Base-by-base conservation (phyloP, 2,888 invertebrate species). In the Villa cingulata region DNA sequence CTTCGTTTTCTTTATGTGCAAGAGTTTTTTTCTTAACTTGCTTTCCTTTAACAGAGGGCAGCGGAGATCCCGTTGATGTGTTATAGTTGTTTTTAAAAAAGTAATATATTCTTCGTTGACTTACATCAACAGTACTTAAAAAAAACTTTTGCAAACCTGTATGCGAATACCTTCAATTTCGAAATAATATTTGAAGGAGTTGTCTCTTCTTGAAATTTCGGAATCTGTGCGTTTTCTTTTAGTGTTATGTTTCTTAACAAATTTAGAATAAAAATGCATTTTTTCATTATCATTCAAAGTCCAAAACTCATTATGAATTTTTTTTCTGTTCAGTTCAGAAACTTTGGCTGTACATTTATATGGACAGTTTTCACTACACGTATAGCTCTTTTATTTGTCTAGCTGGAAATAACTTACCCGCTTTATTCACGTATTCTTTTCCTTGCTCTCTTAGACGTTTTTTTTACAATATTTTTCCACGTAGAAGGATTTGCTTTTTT, bases 41-140 rank as follows among this genome's bases (percentile, higher is more conserved):
- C 46, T 47, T 50, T 27, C 47, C 47, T 36, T 37, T 37, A 7
- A 5, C 4, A 9, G 37, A 37, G 3, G 37, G 16, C 14, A 37
- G 4, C 3, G 37, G 29, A 29, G 14, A 15, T 14, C 37, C 40
- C 14, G 15, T 41, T 32, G 17, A 19, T 16, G 12, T 27, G n/a
- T 43, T 38, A 20, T 41, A 42, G 18, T 41, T 32, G 6, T 34
- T 40, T 43, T 44, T 41, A 18, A 48, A 51, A 32, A 46, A 51
- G 43, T 49, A 43, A 44, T 46, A 46, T 29, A 51, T 37, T 44
- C 46, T 40, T 18, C 43, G 42, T 42, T 46, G 29, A 32, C 43
- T 46, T 16, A 49, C 47, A 34, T 43, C 39, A n/a, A 49, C 36
- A 2, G 48, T 51, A 29, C 37, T 41, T 16, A 45, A 29, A 51